Conservation (phyloP, 2,888 invertebrate species). For the Dryobota labecula region DNA sequence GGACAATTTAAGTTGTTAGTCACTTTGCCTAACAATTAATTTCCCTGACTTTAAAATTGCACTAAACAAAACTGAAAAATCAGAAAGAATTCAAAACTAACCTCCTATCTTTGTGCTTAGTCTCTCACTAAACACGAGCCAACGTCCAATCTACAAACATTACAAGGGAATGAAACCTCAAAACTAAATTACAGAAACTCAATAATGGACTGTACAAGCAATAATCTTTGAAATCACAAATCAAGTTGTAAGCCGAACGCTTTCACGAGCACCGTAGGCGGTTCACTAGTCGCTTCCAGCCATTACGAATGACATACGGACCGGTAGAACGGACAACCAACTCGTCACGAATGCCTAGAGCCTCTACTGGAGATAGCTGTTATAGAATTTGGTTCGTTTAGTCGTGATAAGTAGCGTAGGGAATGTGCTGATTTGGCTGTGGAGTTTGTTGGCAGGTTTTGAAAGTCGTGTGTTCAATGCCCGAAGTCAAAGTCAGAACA, state of each 20-base stretch:
- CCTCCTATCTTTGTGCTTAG: not conserved
- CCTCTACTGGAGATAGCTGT: conserved; percentile 27
- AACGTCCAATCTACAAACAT: conserved; percentile 62
- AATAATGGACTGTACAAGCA: conserved; percentile 82
- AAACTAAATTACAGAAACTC: conserved; percentile 83
- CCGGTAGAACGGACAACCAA: conserved; percentile 43
- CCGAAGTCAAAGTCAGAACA: too few species aligned
- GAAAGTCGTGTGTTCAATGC: not conserved
- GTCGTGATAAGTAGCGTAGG: conserved; percentile 8
- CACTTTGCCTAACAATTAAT: not conserved
- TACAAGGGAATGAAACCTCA: conserved; percentile 72
- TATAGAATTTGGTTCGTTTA: conserved; percentile 30
- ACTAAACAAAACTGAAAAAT: not conserved
- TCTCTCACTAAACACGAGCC: conserved; percentile 38
- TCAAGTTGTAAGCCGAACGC: conserved; percentile 87
- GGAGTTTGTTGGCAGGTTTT: not conserved
- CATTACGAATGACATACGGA: conserved; percentile 74
- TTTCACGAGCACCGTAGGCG: conserved; percentile 88
- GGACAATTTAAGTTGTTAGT: not conserved
- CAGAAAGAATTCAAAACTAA: not conserved
- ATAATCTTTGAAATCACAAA: conserved; percentile 89
- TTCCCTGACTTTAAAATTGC: not conserved
- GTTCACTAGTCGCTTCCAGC: conserved; percentile 85
- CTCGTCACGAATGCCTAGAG: conserved; percentile 48
- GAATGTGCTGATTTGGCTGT: conserved; percentile 11